Conservation (phyloP, 2,113 vertebrate genomes). For the Nothoprocta perdicaria region DNA sequence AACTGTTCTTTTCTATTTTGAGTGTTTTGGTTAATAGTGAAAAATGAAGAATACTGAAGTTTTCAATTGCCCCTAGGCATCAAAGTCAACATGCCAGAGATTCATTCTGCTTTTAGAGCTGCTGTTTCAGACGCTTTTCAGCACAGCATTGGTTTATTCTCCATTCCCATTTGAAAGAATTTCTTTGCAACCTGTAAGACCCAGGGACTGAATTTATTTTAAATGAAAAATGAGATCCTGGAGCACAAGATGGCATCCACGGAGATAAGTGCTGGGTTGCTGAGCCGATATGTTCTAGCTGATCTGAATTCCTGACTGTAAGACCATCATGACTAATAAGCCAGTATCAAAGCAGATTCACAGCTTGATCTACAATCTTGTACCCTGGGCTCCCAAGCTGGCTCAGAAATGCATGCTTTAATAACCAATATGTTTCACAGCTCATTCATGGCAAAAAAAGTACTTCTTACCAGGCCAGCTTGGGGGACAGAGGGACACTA, state of each 20-base stretch:
- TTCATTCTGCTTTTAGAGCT: constrained; percentile 40
- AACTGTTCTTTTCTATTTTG: background rate
- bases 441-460: constrained; percentile 16
- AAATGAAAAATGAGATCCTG: constrained; percentile 67
- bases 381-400: constrained; percentile 61
- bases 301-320: constrained; percentile 63
- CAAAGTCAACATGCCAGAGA: constrained; percentile 15
- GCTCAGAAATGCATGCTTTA: constrained; percentile 68
- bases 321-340: constrained; percentile 64
- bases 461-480: constrained; percentile 55
- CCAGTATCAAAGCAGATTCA: constrained; percentile 52
- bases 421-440: constrained; percentile 64
- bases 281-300: constrained; percentile 58
- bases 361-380: constrained; percentile 62
- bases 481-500: constrained; percentile 62
- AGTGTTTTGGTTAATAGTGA: constrained; percentile 8
- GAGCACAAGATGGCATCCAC: constrained; percentile 62
- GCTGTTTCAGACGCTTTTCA: constrained; percentile 42
- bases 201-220: constrained; percentile 63
- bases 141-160: constrained; percentile 52
- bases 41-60: constrained; percentile 31
- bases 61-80: constrained; percentile 19
- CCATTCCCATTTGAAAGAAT: constrained; percentile 57
- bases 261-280: constrained; percentile 59
- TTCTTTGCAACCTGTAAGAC: constrained; percentile 54